Evolutionary conservation across 2,888 invertebrate species (phyloP).

Genomic region (Tanypteryx hageni): DNA sequence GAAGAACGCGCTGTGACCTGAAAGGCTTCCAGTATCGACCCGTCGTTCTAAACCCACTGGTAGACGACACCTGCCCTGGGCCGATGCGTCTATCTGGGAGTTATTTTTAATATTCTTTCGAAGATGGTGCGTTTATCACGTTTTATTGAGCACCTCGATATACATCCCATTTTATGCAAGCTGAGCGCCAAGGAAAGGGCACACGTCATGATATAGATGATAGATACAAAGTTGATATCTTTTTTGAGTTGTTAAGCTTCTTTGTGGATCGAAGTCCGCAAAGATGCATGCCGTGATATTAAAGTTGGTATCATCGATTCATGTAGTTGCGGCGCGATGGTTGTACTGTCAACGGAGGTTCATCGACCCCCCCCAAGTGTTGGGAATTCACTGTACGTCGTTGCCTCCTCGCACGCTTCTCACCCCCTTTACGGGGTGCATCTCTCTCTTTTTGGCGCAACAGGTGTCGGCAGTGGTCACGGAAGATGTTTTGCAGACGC

Average conservation of each 20-base stretch:
- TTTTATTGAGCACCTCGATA: no score
- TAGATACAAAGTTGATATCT: no score
- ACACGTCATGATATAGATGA: no score
- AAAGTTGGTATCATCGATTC: background rate
- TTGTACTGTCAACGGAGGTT: conserved; percentile 3
- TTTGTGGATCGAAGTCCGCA: background rate
- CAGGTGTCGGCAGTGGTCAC: conserved; percentile 58
- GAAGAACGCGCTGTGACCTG: background rate
- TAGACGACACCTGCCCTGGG: conserved; percentile 43
- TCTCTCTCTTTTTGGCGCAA: conserved; percentile 29
- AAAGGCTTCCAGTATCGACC: conserved; percentile 36
- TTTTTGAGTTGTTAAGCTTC: no score
- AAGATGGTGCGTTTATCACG: no score
- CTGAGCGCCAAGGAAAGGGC: no score
- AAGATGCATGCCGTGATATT: background rate
- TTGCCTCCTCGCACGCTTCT: background rate
- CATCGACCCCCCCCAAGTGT: conserved; percentile 37
- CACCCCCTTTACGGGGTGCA: background rate
- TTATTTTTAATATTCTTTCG: no score
- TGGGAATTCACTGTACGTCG: conserved; percentile 22
- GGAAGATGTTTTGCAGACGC: conserved; percentile 34
- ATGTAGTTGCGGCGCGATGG: background rate
- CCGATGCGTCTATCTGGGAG: background rate
- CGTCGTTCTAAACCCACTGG: background rate
- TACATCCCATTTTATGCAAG: no score